phyloP scores from a whole-genome alignment of 2,888 invertebrate species.

The Patella pellucida region DNA sequence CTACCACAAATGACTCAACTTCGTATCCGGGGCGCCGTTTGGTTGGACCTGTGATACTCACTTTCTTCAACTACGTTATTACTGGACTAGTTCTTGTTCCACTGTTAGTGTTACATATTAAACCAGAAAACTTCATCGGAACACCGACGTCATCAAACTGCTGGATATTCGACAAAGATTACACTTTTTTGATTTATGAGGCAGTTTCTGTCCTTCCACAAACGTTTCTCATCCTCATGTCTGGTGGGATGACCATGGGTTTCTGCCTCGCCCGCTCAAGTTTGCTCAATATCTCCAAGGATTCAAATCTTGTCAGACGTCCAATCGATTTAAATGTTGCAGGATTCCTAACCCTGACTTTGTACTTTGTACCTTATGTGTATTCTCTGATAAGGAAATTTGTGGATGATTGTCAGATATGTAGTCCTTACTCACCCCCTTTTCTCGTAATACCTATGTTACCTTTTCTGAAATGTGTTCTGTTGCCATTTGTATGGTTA shows the following conservation, averaged over 20 bases:
- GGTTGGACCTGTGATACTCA: background rate
- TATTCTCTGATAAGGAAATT: background rate
- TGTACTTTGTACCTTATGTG: background rate
- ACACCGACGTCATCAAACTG: background rate
- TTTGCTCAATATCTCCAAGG: background rate
- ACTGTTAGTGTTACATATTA: background rate
- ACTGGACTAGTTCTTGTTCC: background rate
- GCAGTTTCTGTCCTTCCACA: background rate
- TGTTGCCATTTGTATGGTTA: background rate
- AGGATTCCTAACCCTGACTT: background rate
- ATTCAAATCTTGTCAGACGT: background rate
- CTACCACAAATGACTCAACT: background rate
- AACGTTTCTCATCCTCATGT: background rate
- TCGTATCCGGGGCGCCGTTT: background rate
- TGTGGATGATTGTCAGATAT: background rate
- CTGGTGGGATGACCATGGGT: constrained; percentile 4
- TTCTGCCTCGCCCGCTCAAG: background rate
- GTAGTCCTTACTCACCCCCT: background rate
- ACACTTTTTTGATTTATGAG: background rate
- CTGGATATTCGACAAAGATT: background rate
- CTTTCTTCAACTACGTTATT: background rate
- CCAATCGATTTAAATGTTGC: background rate
- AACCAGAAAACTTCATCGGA: background rate
- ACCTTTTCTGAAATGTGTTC: background rate
- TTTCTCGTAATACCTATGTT: background rate